Conservation (phyloP, 2,888 invertebrate species). For the Diarsia brunnea region DNA sequence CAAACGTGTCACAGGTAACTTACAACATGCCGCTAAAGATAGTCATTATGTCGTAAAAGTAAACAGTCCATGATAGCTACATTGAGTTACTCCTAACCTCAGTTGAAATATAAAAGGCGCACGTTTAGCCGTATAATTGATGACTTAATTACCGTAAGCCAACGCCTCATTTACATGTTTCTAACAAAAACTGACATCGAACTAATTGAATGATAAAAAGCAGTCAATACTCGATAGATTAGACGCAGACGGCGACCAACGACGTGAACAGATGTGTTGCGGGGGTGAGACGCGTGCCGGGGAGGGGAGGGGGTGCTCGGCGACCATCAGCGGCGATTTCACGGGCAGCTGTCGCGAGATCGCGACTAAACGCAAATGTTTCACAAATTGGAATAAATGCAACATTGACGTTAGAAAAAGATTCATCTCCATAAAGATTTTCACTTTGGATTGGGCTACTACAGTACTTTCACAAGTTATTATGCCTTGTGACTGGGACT, state of each 20-base stretch:
- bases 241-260: slow-evolving; percentile 53
- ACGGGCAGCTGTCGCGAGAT: slow-evolving; percentile 74
- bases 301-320: background rate
- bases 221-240: slow-evolving; percentile 55
- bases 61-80: background rate
- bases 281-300: slow-evolving; percentile 36
- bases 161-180: slow-evolving; percentile 37
- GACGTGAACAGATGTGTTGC: slow-evolving; percentile 53
- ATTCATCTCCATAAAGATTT: background rate
- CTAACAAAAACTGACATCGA: slow-evolving; percentile 52
- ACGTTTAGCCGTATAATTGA: slow-evolving; percentile 2
- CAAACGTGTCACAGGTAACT: background rate
- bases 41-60: background rate
- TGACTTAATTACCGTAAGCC: slow-evolving; percentile 26
- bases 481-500: background rate
- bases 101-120: background rate
- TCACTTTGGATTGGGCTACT: background rate
- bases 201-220: slow-evolving; percentile 63
- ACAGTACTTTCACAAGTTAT: background rate
- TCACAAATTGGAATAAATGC: slow-evolving; percentile 15
- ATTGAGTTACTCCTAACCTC: background rate
- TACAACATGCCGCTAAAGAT: background rate
- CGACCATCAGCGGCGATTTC: slow-evolving; percentile 71
- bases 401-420: slow-evolving; percentile 1
- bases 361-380: slow-evolving; percentile 52